Base-by-base conservation (phyloP, 2,113 vertebrate species). In the Equus quagga region DNA sequence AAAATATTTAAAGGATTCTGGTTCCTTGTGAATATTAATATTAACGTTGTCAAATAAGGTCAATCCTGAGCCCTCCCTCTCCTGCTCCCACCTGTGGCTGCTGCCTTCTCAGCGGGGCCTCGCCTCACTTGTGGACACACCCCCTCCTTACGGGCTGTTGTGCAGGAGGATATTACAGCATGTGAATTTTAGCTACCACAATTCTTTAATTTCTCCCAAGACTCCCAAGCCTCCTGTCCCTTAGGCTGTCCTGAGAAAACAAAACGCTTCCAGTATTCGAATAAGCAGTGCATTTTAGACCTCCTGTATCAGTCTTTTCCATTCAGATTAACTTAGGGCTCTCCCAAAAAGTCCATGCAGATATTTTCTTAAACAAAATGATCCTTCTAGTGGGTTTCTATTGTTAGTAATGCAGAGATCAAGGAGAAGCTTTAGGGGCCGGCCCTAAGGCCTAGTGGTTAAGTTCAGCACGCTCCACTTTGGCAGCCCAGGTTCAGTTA, bases 311-410 rank as follows among this genome's bases (percentile, higher is more conserved):
- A 84, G 5, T 41, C 46, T 94, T 97, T 41, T 28, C 49, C 23
- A 8, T 79, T 80, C 2, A 58, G 36, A 75, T 67, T 67, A 92
- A 87, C 36, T 46, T 56, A 58, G 69, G 4, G 3, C 3, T 88
- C 88, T 82, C 49, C 17, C 17, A 60, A 85, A 91, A 51, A 13
- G 19, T 79, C 15, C 82, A 54, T 33, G n/a, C 54, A 65, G 18
- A 78, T 23, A 36, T 24, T 73, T 95, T 93, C 56, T 88, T 78
- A 85, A 89, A 65, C 33, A 73, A 85, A 96, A 88, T 33, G n/a
- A 58, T 81, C 11, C 36, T 73, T 31, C 41, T 69, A n/a, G 24
- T 58, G 8, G 33, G 28, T 93, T 93, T 95, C 73, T 36, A 44
- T 33, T 21, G n/a, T 93, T 83, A 58, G 31, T 69, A 72, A 60